Evolutionary conservation across 2,113 vertebrate genomes (phyloP), one percentile per base, ranked within the genome.

Genomic region (Ursus arctos): DNA sequence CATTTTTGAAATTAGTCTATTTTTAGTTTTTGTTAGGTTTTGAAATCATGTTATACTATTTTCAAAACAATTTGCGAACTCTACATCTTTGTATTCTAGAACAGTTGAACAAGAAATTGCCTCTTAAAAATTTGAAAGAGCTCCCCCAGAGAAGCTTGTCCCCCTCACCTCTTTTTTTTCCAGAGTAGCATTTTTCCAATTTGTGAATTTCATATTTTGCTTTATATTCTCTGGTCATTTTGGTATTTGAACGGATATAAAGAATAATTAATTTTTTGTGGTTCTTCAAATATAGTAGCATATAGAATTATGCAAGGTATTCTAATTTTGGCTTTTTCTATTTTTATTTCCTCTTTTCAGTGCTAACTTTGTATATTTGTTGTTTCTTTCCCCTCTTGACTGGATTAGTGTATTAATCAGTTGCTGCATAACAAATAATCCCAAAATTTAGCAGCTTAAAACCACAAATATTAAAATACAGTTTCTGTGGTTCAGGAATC

Each of bases 191-290:
- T 28, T 65, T 57, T 65, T 40, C 18, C 31, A 53, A 36, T 28
- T 53, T 74, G 15, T 28, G 47, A 72, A 55, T 65, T 88, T 88
- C 77, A 57, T 49, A 8, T 31, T 82, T 92, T 92, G n/a, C 26
- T 81, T 82, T 93, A 76, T 55, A 47, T 65, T 92, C 8, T 65
- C 61, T 40, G 47, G 31, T 88, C 12, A 24, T 10, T 82, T 96
- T 82, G 65, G 6, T 24, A 76, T 93, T 74, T 72, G 47, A 74
- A 76, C 15, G 88, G 36, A 88, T 5, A n/a, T 74, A 81, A 63
- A 43, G 26, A 95, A 74, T 87, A 81, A 51, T 88, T 92, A 21
- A 88, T 87, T 95, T 87, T 33, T 82, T 81, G 22, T n/a, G 74
- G 16, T n/a, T 63, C 88, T 81, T 88, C 55, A 72, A 63, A 26